Evolutionary conservation across 2,797 vertebrate species (phyloP), one percentile per base, ranked within the genome.

Genomic region (Anas acuta): DNA sequence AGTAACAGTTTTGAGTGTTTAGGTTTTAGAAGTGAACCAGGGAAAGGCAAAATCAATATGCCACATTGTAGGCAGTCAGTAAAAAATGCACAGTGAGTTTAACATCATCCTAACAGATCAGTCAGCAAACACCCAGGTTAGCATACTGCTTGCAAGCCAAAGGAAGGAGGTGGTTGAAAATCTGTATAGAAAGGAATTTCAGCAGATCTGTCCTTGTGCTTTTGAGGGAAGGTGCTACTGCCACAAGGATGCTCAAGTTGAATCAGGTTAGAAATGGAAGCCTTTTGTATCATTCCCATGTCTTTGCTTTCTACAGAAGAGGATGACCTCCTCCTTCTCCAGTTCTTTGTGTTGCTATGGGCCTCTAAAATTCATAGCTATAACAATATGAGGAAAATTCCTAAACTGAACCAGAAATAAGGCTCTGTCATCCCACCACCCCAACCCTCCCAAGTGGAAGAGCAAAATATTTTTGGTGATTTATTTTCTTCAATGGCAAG

Each of bases 41-140:
- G 75, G 73, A 95, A 92, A 9, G 7, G 89, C 73, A 89, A 95
- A 97, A 94, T 91, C 93, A 93, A 87, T 94, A 93, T 93, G 89
- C 81, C 79, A 70, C 28, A 9, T 9, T 58, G 84, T 32, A 95
- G 93, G 82, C 53, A 93, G 84, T 53, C 81, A 65, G 87, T 77
- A 77, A 92, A 83, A 95, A 95, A 95, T 72, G 65, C 51, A 69
- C 49, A 69, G 49, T 51, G 90, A 84, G 82, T 95, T 93, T 93
- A 85, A 65, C 78, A 81, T 92, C 71, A 80, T 87, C 78, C 69
- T 90, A 69, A 58, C 43, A 57, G 61, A 87, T 90, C 90, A 85
- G 74, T 93, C 87, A 69, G 49, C 21, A 74, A 84, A 65, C 72
- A 84, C 28, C 9, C 69, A 47, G 61, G 67, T 60, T 26, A 56